These are phyloP conservation scores for Python bivittatus DNA, from an alignment of 2,113 vertebrate genomes.

Conservation along the genomic window DNA sequence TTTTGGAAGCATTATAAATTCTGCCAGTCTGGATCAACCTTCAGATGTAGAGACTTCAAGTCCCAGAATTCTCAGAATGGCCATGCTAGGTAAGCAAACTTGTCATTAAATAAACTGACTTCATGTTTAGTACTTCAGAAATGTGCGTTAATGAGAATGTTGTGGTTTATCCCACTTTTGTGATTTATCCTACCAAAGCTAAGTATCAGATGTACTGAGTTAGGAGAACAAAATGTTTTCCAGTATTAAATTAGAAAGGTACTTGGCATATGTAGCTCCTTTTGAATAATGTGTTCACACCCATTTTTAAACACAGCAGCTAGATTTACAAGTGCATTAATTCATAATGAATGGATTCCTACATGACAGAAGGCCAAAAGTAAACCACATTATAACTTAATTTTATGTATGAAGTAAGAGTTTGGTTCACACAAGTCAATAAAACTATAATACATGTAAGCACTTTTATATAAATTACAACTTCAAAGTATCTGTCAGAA, in stretches of 20 bases:
- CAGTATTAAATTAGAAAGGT: background rate
- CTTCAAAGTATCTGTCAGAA: background rate
- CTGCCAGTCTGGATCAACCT: background rate
- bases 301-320: background rate
- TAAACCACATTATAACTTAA: background rate
- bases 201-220: background rate
- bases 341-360: background rate
- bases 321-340: background rate
- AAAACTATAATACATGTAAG: background rate
- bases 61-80: background rate
- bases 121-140: background rate
- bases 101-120: slow-evolving; percentile 26
- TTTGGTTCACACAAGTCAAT: background rate
- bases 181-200: background rate
- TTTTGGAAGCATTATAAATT: background rate
- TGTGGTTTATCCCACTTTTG: background rate
- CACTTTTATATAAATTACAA: background rate
- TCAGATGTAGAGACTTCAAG: background rate
- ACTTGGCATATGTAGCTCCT: background rate
- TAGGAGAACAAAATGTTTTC: background rate
- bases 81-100: background rate
- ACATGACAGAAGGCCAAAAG: background rate
- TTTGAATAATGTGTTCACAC: background rate
- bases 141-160: background rate
- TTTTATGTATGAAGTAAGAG: background rate